Percentiles rank a stretch among this genome's conserved stretches.
phyloP scores from a whole-genome alignment of 2,797 vertebrate genomes.

The Orientallactaga sibirica region DNA sequence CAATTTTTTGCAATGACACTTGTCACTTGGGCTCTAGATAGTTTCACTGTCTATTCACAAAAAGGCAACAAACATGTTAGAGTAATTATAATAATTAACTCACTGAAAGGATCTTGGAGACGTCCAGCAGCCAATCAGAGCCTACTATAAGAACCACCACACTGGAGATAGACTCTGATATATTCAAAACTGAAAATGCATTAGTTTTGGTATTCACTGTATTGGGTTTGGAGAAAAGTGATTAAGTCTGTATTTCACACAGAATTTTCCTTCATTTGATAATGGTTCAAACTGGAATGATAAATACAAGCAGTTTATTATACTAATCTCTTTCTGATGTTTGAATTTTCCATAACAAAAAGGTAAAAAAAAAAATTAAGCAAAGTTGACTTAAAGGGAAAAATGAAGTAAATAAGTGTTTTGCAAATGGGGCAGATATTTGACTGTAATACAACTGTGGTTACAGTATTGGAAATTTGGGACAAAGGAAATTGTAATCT shows the following conservation, averaged over 20 bases:
- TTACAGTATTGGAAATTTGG: slow-evolving; percentile 39
- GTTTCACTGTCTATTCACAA: background rate
- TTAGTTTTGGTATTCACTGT: background rate
- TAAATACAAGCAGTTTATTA: background rate
- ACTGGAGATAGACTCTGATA: background rate
- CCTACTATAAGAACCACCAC: background rate
- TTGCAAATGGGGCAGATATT: slow-evolving; percentile 23
- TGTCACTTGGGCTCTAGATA: background rate
- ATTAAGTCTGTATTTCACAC: background rate
- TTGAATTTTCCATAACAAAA: slow-evolving; percentile 49
- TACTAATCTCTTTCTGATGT: slow-evolving; percentile 18
- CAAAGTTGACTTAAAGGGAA: background rate
- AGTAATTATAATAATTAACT: slow-evolving; percentile 5
- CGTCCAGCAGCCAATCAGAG: background rate
- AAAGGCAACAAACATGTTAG: background rate
- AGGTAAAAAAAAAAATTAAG: slow-evolving; percentile 13
- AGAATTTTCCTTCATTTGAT: slow-evolving; percentile 50
- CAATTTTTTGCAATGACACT: background rate
- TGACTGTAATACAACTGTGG: slow-evolving; percentile 15
- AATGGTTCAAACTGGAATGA: background rate
- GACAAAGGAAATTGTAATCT: slow-evolving; percentile 1
- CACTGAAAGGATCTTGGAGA: background rate
- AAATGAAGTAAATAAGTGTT: background rate
- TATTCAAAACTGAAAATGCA: background rate
- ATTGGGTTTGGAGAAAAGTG: background rate